A percentile compares a stretch with the other conserved stretches of the same genome.
Conservation (phyloP, 2,113 vertebrate species). For the Anas platyrhynchos region DNA sequence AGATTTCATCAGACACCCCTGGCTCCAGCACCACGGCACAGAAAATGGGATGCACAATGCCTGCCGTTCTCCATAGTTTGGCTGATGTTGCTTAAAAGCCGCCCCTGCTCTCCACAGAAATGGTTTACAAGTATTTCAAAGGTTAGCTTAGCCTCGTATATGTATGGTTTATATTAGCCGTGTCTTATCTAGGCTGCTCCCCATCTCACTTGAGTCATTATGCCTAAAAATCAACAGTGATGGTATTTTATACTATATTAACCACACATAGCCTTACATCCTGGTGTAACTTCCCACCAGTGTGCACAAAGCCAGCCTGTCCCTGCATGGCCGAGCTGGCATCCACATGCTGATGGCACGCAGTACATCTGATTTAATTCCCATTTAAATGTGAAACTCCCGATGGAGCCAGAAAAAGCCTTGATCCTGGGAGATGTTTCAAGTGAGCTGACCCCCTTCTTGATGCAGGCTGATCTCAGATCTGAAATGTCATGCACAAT, state of each 20-base stretch:
- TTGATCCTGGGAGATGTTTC: constrained; percentile 16
- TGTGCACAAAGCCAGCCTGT: background rate
- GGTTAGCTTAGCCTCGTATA: background rate
- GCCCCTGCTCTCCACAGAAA: background rate
- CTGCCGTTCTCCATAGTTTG: background rate
- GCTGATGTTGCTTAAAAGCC: background rate
- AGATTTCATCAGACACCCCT: constrained; percentile 24
- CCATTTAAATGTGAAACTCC: constrained; percentile 28
- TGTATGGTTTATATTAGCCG: background rate
- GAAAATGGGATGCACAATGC: background rate
- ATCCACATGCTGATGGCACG: constrained; percentile 4
- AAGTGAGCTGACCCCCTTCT: background rate
- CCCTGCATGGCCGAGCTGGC: background rate
- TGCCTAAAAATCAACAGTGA: background rate
- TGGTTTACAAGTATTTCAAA: background rate
- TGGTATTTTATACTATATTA: background rate
- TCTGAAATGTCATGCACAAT: constrained; percentile 24
- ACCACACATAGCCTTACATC: background rate
- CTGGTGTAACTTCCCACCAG: background rate
- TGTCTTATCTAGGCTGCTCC: background rate
- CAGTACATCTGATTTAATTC: constrained; percentile 9
- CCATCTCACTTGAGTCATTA: background rate
- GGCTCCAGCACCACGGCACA: background rate
- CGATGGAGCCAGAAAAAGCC: background rate
- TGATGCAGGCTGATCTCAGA: background rate